Conservation (phyloP, 1,140 invertebrate species). For the Ostrea denselamellosa region DNA sequence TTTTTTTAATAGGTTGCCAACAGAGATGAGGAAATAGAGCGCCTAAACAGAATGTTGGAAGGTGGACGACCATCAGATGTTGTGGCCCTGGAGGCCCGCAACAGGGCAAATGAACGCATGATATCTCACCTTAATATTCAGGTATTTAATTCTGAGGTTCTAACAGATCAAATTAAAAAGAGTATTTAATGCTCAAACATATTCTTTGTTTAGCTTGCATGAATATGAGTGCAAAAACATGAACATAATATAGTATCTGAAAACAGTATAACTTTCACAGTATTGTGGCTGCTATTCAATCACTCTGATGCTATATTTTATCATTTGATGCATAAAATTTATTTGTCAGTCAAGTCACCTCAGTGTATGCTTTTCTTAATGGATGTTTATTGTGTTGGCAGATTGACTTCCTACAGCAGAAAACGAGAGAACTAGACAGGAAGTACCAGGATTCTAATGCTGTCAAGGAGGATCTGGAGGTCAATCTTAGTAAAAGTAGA, state of each 20-base stretch:
- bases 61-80: slow-evolving; percentile 78
- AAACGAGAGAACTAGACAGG: slow-evolving; percentile 75
- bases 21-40: slow-evolving; percentile 78
- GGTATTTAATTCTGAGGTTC: slow-evolving; percentile 61
- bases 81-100: slow-evolving; percentile 77
- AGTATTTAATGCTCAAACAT: too few species aligned
- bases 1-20: slow-evolving; percentile 74
- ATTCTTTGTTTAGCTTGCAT: too few species aligned
- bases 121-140: slow-evolving; percentile 79
- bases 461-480: slow-evolving; percentile 59
- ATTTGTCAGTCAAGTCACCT: too few species aligned
- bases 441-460: slow-evolving; percentile 68
- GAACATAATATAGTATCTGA: too few species aligned
- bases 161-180: neutral
- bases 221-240: too few species aligned
- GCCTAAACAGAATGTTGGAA: slow-evolving; percentile 77
- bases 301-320: too few species aligned
- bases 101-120: slow-evolving; percentile 77
- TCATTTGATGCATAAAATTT: too few species aligned
- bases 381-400: slow-evolving; percentile 53
- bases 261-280: too few species aligned
- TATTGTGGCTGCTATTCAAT: too few species aligned
- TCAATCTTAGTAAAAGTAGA: slow-evolving; percentile 57
- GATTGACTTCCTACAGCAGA: slow-evolving; percentile 79
- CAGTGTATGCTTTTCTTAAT: too few species aligned